Base-by-base conservation (phyloP, 2,113 vertebrate genomes). In the Coptodon bakossiorum region DNA sequence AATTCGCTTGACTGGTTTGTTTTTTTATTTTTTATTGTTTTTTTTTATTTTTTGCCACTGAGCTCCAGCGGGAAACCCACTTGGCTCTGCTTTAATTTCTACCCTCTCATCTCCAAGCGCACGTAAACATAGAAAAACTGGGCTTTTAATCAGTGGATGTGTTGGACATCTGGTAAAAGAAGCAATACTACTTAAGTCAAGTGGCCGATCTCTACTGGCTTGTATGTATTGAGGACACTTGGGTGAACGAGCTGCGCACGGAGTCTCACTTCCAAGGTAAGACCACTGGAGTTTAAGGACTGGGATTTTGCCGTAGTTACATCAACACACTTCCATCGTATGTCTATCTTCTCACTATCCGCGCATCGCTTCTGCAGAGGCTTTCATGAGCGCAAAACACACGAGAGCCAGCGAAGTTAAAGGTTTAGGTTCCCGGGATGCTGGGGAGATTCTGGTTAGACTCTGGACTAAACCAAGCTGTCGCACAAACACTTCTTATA, bases 211-310 rank as follows among this genome's bases (percentile, higher is more conserved):
- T 76, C 92, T 24, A 5, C 90, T 85, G 90, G 78, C 85, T 85
- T 89, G 66, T 78, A 91, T 88, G 82, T 84, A 52, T 43, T 83
- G 80, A 68, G 61, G 50, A 8, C 5, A 82, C 59, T 71, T 89
- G 83, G 88, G 86, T 88, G 83, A 81, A 40, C 88, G 56, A 76
- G 13, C 76, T 91, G 90, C 90, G 93, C 89, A 52, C 87, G 84
- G 90, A 91, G 40, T 57, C 68, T 86, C 87, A 83, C 84, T 79
- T 83, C 52, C 63, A 80, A 92, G 94, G 94, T 95, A 94, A 93
- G 92, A 82, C 82, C 29, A 34, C 52, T 85, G 24, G 16, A 91
- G 31, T 82, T 89, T 68, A 29, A 29, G 22, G 38, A 81, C n/a
- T n/a, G 24, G 27, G 38, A 7, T 63, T 50, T 16, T 36, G 22